Evolutionary conservation across 2,888 invertebrate species (phyloP), one percentile per base, ranked within the genome.

Genomic region (Ptychoptera contaminata): DNA sequence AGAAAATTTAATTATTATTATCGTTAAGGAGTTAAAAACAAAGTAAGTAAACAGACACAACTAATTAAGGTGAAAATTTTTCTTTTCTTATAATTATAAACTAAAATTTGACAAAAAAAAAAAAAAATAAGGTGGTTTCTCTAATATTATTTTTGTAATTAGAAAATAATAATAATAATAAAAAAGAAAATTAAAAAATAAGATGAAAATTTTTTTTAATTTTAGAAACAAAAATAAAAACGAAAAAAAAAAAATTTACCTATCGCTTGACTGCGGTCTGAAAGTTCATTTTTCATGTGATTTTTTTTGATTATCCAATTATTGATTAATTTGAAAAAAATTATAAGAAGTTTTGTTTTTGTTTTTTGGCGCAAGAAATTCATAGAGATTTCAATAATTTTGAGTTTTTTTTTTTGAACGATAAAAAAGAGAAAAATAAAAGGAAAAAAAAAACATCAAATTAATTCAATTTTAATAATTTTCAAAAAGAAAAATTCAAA

Each of bases 191-290:
- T n/a, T n/a, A n/a, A n/a, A 32, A 32, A 32, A 32, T 11, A 32
- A 8, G 7, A 8, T 30, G 6, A 30, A 6, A 8, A 30, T 8
- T 30, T 30, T 30, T 30, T 30, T 30, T 30, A 11, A 11, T 32
- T 32, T 32, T 4, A 7, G 4, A 23, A 23, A 23, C 23, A 7
- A 23, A 23, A 23, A 23, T 5, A 7, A 23, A 23, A 23, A 23
- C 4, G 8, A 9, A 32, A 32, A 9, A 32, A 35, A 42, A 47
- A 46, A 32, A 46, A 46, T 54, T 56, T 56, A 56, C 56, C 56
- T 56, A 56, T 55, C 50, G 51, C 49, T 52, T 54, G 54, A 53
- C 54, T 51, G 48, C 56, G 56, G 47, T 56, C 56, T 56, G 49
- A 47, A 52, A 48, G 39, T 32, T 11, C 32, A 32, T 43, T 42